These are phyloP conservation scores for Phoenicopterus ruber DNA, from an alignment of 2,113 vertebrate species.

Conservation along the genomic window DNA sequence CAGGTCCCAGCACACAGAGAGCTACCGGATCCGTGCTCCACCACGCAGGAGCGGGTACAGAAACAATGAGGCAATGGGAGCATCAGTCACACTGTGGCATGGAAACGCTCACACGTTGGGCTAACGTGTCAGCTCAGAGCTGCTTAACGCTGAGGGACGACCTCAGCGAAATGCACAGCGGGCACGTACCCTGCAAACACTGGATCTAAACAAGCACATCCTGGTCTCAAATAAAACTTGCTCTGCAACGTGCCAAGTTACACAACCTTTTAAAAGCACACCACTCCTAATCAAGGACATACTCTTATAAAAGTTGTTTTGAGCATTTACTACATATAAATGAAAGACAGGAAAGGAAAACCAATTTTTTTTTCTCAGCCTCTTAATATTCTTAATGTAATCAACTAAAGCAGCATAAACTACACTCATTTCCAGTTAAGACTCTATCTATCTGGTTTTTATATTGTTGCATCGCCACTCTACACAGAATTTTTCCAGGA, in stretches of 20 bases:
- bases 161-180: neutral
- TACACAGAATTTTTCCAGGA: neutral
- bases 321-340: neutral
- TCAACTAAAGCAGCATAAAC: neutral
- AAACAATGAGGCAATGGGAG: neutral
- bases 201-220: accelerated
- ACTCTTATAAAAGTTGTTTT: neutral
- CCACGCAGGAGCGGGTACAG: accelerated
- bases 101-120: accelerated
- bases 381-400: neutral
- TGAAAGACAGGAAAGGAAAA: neutral
- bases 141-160: neutral
- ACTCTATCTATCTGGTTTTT: neutral
- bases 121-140: neutral
- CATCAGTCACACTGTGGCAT: neutral
- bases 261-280: neutral
- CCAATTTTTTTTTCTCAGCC: neutral
- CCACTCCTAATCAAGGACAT: neutral
- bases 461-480: neutral
- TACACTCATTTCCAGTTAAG: neutral
- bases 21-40: neutral
- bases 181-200: neutral
- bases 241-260: accelerated
- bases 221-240: neutral
- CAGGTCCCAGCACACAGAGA: neutral